phyloP scores from a whole-genome alignment of 2,113 vertebrate genomes.

The Salvelinus fontinalis region DNA sequence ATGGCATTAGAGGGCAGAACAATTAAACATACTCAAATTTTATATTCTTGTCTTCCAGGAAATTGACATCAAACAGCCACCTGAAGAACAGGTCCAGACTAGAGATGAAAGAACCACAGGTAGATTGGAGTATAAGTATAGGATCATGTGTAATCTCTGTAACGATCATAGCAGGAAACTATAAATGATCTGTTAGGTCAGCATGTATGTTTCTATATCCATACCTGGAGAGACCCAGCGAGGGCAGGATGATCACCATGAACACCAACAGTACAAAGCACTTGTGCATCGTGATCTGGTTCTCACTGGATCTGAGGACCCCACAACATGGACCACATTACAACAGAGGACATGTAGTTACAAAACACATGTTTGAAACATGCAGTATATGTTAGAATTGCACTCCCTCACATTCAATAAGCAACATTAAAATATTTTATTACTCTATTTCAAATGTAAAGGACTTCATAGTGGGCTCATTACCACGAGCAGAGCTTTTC shows the following conservation, averaged over 20 bases:
- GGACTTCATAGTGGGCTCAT: conserved; percentile 33
- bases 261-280: conserved; percentile 94
- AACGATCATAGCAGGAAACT: neutral
- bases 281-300: conserved; percentile 93
- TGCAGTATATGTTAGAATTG: too few species aligned
- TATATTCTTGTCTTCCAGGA: conserved; percentile 83
- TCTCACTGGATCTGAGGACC: conserved; percentile 84
- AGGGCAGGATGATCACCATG: conserved; percentile 97
- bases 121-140: neutral
- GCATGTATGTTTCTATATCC: neutral
- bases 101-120: conserved; percentile 13
- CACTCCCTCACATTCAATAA: neutral
- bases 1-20: neutral
- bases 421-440: too few species aligned
- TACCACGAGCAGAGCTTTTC: conserved; percentile 42
- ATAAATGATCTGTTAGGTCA: neutral
- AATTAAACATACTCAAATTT: conserved; percentile 88
- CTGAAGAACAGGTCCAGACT: conserved; percentile 93
- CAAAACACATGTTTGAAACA: neutral
- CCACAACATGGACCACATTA: conserved; percentile 6
- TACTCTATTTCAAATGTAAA: neutral
- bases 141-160: neutral
- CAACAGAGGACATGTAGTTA: conserved; percentile 10
- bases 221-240: conserved; percentile 67
- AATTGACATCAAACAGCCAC: conserved; percentile 92